Percentiles rank a stretch among this genome's conserved stretches.
Conservation (phyloP, 53 echinoderm and acorn worm genomes). For the Arbacia lixula region DNA sequence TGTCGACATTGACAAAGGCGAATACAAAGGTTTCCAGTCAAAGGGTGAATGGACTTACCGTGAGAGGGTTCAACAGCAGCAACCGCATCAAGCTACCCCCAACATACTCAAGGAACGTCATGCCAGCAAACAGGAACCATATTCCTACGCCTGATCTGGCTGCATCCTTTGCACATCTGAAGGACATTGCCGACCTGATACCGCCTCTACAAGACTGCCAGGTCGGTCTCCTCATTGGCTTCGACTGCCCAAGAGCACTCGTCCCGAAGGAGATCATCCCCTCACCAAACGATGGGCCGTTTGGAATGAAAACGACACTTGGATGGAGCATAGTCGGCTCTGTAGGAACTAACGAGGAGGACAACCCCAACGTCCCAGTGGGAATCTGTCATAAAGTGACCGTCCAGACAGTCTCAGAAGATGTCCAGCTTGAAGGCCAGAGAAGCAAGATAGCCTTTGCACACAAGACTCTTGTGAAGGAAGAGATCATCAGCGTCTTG, state of each 20-base stretch:
- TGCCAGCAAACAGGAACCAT: slow-evolving; percentile 63
- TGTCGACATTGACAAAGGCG: background rate
- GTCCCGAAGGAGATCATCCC: slow-evolving; percentile 46
- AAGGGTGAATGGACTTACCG: background rate
- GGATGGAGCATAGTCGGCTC: slow-evolving; percentile 72
- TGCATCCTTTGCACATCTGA: slow-evolving; percentile 46
- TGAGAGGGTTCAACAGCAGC: slow-evolving; percentile 2
- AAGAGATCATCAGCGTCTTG: slow-evolving; percentile 54
- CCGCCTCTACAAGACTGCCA: slow-evolving; percentile 54
- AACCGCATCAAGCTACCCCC: background rate
- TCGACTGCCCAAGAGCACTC: slow-evolving; percentile 61
- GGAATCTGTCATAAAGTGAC: slow-evolving; percentile 45
- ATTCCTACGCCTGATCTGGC: slow-evolving; percentile 67
- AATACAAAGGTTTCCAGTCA: background rate
- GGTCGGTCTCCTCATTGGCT: slow-evolving; percentile 53
- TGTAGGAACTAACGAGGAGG: slow-evolving; percentile 17
- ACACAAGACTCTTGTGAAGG: slow-evolving; percentile 21
- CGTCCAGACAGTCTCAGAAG: slow-evolving; percentile 3
- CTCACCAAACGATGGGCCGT: slow-evolving; percentile 51
- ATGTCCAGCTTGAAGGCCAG: background rate
- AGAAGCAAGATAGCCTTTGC: background rate
- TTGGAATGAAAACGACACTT: slow-evolving; percentile 55
- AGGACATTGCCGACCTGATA: slow-evolving; percentile 35
- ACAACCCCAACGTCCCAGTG: slow-evolving; percentile 31
- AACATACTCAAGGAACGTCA: background rate